Conservation (phyloP, 2,797 vertebrate genomes). For the Tamandua tetradactyla region DNA sequence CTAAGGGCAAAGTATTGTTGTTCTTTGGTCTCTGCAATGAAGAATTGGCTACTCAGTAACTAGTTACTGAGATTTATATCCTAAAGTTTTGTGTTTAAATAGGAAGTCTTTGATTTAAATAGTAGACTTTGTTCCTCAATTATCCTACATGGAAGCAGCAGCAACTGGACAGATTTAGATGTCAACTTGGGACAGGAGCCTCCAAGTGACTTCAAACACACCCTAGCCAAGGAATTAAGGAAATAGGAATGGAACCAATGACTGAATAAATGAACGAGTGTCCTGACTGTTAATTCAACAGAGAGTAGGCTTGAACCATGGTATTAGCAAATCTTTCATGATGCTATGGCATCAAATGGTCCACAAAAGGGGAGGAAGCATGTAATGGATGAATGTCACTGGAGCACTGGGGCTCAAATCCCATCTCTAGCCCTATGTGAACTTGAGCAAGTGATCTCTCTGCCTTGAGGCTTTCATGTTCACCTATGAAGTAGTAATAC, state of each 20-base stretch:
- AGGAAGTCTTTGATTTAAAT: background rate
- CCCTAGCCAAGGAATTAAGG: background rate
- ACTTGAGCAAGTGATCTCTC: background rate
- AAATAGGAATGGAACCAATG: background rate
- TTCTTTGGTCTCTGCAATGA: background rate
- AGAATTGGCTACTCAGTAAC: background rate
- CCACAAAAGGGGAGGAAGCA: background rate
- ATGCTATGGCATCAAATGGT: background rate
- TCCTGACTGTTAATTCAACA: background rate
- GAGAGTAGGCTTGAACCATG: background rate
- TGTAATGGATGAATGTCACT: background rate
- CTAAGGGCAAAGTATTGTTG: background rate
- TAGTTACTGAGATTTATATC: background rate
- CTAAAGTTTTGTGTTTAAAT: slow-evolving; percentile 25
- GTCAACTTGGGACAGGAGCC: background rate
- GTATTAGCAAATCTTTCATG: background rate
- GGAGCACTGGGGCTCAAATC: background rate
- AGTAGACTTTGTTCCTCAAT: background rate
- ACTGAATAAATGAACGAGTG: background rate
- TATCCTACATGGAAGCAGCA: background rate
- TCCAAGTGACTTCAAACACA: background rate
- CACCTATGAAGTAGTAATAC: background rate
- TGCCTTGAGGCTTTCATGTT: background rate
- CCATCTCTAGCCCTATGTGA: background rate
- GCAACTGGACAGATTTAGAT: background rate